Percentiles rank a stretch among this genome's conserved stretches.
phyloP scores from a whole-genome alignment of 2,888 invertebrate genomes.

The Sisyra terminalis region DNA sequence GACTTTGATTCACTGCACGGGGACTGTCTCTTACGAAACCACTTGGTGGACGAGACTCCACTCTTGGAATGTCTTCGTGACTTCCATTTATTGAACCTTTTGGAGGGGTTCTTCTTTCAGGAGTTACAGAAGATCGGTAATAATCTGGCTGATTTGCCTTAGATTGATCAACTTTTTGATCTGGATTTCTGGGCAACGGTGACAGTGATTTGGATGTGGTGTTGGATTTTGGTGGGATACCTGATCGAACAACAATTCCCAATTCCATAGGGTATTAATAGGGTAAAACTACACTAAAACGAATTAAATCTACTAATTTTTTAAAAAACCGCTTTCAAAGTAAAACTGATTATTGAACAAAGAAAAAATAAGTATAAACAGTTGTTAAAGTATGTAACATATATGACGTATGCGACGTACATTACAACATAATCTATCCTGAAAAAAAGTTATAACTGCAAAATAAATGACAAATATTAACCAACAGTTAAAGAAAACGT shows the following conservation, averaged over 20 bases:
- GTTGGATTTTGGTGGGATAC: slow-evolving; percentile 6
- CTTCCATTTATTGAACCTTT: neutral
- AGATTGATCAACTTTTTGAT: neutral
- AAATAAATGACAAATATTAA: too few relatives aligned
- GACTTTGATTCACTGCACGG: neutral
- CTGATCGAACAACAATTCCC: slow-evolving; percentile 2
- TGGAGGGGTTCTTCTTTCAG: neutral
- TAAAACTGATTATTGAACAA: too few relatives aligned
- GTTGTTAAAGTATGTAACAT: too few relatives aligned
- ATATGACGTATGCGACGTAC: too few relatives aligned
- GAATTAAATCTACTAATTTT: too few relatives aligned
- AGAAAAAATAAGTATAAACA: too few relatives aligned
- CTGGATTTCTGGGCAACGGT: neutral
- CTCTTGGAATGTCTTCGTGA: slow-evolving; percentile 2
- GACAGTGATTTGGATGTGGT: slow-evolving; percentile 8
- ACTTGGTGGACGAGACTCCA: slow-evolving; percentile 1
- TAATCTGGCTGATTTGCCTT: neutral
- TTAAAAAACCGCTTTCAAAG: too few relatives aligned
- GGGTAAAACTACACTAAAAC: too few relatives aligned
- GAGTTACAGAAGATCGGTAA: neutral
- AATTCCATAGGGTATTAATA: too few relatives aligned
- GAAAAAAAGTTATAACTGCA: too few relatives aligned
- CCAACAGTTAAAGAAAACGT: too few relatives aligned
- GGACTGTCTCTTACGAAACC: neutral
- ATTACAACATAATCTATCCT: too few relatives aligned